These are phyloP conservation scores for Cephus rjabovi DNA, from an alignment of 2,888 invertebrate genomes.

Conservation along the genomic window DNA sequence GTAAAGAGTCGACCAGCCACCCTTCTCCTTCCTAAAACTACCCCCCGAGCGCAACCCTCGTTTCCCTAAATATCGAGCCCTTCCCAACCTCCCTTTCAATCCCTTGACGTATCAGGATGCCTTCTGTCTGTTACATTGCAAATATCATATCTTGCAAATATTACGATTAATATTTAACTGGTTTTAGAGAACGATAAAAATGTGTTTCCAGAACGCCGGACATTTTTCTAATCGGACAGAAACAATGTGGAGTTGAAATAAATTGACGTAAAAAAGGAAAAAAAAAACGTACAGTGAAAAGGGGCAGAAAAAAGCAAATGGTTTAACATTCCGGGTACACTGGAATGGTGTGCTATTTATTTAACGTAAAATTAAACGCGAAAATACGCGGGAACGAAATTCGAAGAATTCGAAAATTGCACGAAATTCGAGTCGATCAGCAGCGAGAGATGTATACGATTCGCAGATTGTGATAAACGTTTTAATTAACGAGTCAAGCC, in stretches of 20 bases:
- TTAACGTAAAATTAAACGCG: neutral
- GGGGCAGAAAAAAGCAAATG: neutral
- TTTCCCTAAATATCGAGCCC: neutral
- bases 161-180: neutral
- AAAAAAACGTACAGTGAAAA: neutral
- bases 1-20: conserved; percentile 26
- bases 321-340: neutral
- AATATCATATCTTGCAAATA: too few relatives aligned
- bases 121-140: neutral
- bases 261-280: neutral
- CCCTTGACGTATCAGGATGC: neutral
- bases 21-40: neutral
- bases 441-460: neutral
- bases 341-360: neutral
- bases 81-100: neutral
- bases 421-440: neutral
- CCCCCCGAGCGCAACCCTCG: neutral
- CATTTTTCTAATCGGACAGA: neutral
- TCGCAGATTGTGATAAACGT: neutral
- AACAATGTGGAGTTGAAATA: neutral
- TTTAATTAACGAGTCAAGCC: neutral
- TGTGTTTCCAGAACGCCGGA: too few relatives aligned
- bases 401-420: neutral
- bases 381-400: neutral
- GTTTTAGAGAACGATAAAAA: neutral